phyloP scores from a whole-genome alignment of 2,113 vertebrate genomes.

The Sceloporus tristichus region DNA sequence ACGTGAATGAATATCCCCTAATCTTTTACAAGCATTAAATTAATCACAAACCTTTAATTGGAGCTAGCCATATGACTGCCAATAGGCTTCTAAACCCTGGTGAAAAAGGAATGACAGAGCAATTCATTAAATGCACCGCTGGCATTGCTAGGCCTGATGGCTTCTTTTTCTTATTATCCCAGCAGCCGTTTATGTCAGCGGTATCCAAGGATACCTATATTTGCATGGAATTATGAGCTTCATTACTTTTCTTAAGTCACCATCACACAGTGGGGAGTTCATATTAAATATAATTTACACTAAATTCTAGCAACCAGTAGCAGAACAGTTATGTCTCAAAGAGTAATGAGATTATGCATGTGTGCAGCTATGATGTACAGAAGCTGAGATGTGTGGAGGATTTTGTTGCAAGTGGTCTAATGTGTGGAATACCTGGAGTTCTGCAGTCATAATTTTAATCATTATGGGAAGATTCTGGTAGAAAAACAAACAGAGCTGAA shows the following conservation, averaged over 20 bases:
- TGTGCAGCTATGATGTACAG: not conserved
- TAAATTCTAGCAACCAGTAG: conserved; percentile 54
- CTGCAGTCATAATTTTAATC: not conserved
- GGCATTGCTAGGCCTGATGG: conserved; percentile 33
- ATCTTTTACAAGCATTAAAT: conserved; percentile 62
- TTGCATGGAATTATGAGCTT: conserved; percentile 60
- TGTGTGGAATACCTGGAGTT: conserved; percentile 10
- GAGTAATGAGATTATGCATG: conserved; percentile 36
- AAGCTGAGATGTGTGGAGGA: not conserved
- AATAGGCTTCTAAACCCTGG: conserved; percentile 46
- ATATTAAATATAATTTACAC: conserved; percentile 48
- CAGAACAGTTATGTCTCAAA: conserved; percentile 21
- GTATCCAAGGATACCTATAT: conserved; percentile 63
- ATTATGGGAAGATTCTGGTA: not conserved
- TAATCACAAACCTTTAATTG: conserved; percentile 66
- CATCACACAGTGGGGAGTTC: conserved; percentile 45
- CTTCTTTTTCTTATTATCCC: conserved; percentile 51
- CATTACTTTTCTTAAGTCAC: conserved; percentile 62
- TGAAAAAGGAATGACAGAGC: conserved; percentile 58
- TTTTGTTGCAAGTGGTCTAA: not conserved
- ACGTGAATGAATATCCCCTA: conserved; percentile 46
- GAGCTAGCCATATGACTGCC: conserved; percentile 52
- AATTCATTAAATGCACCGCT: conserved; percentile 59
- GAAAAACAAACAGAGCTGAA: not conserved
- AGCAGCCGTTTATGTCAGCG: conserved; percentile 51